Evolutionary conservation across 2,113 vertebrate genomes (phyloP).

Genomic region (Fregata magnificens): DNA sequence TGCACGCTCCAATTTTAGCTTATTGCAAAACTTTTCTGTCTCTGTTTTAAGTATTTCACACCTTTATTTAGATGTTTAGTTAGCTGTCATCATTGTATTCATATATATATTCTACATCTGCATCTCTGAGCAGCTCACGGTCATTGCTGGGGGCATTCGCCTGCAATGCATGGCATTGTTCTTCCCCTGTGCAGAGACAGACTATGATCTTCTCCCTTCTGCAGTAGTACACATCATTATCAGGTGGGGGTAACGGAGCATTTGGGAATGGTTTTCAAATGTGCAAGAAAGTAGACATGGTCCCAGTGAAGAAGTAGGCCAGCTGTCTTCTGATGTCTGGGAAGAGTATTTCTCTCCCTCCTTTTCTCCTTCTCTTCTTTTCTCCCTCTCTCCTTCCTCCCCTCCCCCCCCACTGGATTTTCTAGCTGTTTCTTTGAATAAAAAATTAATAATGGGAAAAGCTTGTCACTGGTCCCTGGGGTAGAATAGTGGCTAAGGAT

Average conservation of each 20-base stretch:
- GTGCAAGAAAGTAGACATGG: not conserved
- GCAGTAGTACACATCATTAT: not conserved
- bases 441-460: constrained; percentile 38
- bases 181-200: not conserved
- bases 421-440: constrained; percentile 37
- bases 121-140: not conserved
- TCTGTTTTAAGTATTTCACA: not conserved
- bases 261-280: not conserved
- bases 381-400: too few relatives aligned
- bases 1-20: not conserved
- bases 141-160: not conserved
- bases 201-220: not conserved
- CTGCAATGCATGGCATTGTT: not conserved
- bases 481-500: constrained; percentile 33
- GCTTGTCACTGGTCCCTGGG: not conserved
- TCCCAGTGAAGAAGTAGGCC: not conserved
- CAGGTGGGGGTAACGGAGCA: not conserved
- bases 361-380: too few relatives aligned
- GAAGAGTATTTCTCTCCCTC: not conserved
- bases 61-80: not conserved
- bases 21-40: not conserved
- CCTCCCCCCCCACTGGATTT: not conserved
- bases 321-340: not conserved
- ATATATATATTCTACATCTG: too few relatives aligned
- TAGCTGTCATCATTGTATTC: not conserved